These are phyloP conservation scores for Drosophila pachea DNA, from an alignment of 1,140 invertebrate species.

Conservation along the genomic window DNA sequence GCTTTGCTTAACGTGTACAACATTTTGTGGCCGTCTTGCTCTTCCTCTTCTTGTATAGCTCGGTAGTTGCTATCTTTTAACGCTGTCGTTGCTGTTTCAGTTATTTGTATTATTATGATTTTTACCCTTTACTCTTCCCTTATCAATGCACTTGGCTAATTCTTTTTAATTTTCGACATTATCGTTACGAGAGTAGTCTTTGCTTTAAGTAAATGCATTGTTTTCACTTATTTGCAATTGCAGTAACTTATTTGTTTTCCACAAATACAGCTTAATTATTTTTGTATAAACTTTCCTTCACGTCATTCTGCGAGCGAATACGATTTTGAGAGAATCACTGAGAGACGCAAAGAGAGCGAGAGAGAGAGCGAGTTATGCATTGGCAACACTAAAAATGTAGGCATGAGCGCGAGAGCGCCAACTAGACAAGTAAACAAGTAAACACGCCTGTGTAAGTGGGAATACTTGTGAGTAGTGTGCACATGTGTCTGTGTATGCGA, in stretches of 20 bases:
- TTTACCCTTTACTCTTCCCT: constrained; percentile 22
- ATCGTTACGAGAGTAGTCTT: constrained; percentile 61
- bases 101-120: constrained; percentile 22
- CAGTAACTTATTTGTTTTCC: constrained; percentile 17
- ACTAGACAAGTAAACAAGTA: constrained; percentile 20
- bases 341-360: constrained; percentile 6
- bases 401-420: constrained; percentile 9
- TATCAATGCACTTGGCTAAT: constrained; percentile 43
- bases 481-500: neutral
- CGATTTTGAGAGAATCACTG: neutral
- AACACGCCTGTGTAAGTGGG: neutral
- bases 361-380: constrained; percentile 3
- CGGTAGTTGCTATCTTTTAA: constrained; percentile 20
- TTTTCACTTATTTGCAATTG: constrained; percentile 22
- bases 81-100: constrained; percentile 17
- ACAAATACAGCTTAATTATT: constrained; percentile 7
- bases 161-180: constrained; percentile 62
- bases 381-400: constrained; percentile 1
- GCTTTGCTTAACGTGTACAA: constrained; percentile 69
- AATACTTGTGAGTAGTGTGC: neutral
- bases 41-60: constrained; percentile 25
- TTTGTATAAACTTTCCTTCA: constrained; percentile 35
- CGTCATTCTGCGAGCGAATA: constrained; percentile 37
- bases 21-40: constrained; percentile 65
- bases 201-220: constrained; percentile 68